Conservation (phyloP, 2,113 vertebrate genomes). For the Lanius collurio region DNA sequence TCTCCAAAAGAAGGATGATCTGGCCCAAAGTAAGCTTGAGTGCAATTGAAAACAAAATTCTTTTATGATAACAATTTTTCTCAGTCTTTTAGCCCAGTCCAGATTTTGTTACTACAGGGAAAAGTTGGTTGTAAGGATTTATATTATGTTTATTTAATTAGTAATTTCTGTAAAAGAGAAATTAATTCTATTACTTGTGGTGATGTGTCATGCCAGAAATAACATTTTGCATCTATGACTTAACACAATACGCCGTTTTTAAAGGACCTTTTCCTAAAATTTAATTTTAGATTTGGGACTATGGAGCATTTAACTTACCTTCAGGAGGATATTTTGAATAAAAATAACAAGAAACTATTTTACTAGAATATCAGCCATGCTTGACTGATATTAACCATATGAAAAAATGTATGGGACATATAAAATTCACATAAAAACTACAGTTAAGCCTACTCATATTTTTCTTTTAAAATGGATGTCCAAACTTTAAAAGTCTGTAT, state of each 20-base stretch:
- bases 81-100: not conserved
- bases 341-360: constrained; percentile 63
- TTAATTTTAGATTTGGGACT: constrained; percentile 57
- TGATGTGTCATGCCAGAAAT: constrained; percentile 12
- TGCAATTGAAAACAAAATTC: not conserved
- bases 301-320: constrained; percentile 32
- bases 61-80: not conserved
- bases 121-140: not conserved
- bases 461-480: constrained; percentile 50
- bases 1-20: not conserved
- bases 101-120: not conserved
- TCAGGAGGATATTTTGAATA: constrained; percentile 63
- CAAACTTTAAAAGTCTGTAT: not conserved
- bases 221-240: constrained; percentile 35
- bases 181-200: constrained; percentile 44
- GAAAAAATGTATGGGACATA: constrained; percentile 22
- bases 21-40: not conserved
- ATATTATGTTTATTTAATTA: constrained; percentile 51
- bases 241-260: constrained; percentile 44
- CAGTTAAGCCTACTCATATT: constrained; percentile 30
- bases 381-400: constrained; percentile 58
- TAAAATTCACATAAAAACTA: constrained; percentile 40
- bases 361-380: constrained; percentile 51
- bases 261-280: constrained; percentile 37
- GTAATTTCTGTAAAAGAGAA: constrained; percentile 56